Conservation (phyloP, 2,888 invertebrate genomes). For the Nephrotoma guestfalica region DNA sequence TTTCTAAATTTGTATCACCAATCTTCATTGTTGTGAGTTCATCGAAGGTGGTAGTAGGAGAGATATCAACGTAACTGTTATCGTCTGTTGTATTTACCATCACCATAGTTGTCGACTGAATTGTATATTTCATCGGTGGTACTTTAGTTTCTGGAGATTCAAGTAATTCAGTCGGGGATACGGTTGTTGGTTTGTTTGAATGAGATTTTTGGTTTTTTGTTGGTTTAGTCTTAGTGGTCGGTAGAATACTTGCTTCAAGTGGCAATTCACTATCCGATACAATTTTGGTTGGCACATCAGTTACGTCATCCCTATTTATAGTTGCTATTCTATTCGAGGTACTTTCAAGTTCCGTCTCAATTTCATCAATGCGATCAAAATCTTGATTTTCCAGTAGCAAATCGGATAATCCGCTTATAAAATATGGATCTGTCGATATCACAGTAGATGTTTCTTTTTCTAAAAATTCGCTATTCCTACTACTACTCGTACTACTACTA, state of each 20-base stretch:
- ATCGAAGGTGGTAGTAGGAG: background rate
- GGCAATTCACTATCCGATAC: background rate
- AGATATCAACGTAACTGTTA: background rate
- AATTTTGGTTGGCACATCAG: background rate
- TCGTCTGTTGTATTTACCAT: background rate
- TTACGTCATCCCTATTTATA: background rate
- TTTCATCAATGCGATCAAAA: background rate
- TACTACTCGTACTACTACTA: background rate
- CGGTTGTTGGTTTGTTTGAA: background rate
- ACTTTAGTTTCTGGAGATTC: background rate
- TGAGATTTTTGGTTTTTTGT: background rate
- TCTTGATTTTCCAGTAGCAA: slow-evolving; percentile 1
- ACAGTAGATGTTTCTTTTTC: background rate
- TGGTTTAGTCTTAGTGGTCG: background rate
- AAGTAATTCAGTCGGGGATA: background rate
- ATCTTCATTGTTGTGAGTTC: background rate
- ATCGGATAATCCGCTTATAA: slow-evolving; percentile 4
- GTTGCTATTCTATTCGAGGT: background rate
- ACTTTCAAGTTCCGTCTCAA: background rate
- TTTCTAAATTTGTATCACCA: background rate
- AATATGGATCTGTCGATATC: slow-evolving; percentile 4
- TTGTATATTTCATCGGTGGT: background rate
- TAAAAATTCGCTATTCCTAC: background rate
- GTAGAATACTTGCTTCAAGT: background rate
- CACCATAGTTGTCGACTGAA: background rate